A percentile compares a stretch with the other conserved stretches of the same genome.
These are phyloP conservation scores for Myotis vivesi DNA, from an alignment of 2,797 vertebrate species.

Conservation along the genomic window DNA sequence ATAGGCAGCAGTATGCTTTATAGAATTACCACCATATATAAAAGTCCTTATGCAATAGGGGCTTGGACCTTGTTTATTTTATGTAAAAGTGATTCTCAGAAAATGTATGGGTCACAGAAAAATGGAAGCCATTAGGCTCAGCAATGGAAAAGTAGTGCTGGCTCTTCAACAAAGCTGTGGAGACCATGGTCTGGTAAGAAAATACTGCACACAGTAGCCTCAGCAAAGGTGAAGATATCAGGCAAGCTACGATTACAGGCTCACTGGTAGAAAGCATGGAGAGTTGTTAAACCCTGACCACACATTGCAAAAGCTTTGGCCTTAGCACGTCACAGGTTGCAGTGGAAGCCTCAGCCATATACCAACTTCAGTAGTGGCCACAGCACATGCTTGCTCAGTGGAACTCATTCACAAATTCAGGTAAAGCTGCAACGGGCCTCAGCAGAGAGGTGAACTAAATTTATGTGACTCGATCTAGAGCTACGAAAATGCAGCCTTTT, in stretches of 20 bases:
- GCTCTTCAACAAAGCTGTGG: not conserved
- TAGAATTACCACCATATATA: no score
- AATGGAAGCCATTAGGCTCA: not conserved
- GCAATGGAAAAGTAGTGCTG: not conserved
- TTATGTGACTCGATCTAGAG: not conserved
- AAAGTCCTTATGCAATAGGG: not conserved
- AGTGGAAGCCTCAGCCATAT: fast-evolving
- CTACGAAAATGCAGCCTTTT: not conserved
- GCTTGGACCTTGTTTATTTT: not conserved
- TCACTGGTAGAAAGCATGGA: not conserved
- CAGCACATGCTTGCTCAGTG: fast-evolving
- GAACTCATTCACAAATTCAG: not conserved
- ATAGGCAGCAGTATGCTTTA: not conserved
- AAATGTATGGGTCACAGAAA: not conserved
- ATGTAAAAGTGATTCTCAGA: not conserved
- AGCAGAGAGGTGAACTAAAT: fast-evolving
- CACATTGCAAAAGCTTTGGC: not conserved
- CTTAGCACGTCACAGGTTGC: not conserved
- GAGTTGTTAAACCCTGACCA: not conserved
- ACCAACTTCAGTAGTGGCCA: fast-evolving
- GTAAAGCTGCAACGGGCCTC: no score
- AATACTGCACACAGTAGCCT: not conserved
- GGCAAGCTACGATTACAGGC: fast-evolving
- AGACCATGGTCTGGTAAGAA: not conserved
- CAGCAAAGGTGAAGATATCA: not conserved